phyloP scores from a whole-genome alignment of 2,888 invertebrate genomes.

The Osmoderma eremita region DNA sequence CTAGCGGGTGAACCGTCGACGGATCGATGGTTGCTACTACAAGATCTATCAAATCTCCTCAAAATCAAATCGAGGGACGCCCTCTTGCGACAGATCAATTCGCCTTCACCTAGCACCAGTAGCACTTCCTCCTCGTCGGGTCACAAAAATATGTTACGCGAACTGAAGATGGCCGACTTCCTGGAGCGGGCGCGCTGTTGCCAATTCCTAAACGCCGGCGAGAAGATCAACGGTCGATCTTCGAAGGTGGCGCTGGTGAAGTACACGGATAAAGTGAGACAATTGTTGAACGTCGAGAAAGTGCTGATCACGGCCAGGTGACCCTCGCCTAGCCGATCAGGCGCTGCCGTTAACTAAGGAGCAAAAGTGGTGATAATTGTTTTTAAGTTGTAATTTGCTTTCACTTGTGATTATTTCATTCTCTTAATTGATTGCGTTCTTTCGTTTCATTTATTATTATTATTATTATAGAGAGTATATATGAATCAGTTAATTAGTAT shows the following conservation, averaged over 20 bases:
- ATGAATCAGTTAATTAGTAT: neutral
- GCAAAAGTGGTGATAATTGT: constrained; percentile 45
- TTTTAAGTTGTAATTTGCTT: constrained; percentile 44
- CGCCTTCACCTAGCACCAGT: constrained; percentile 65
- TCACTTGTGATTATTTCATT: constrained; percentile 34
- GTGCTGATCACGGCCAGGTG: constrained; percentile 72
- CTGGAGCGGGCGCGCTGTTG: constrained; percentile 83
- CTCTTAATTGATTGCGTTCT: constrained; percentile 38
- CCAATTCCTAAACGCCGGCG: constrained; percentile 80
- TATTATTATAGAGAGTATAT: constrained; percentile 13
- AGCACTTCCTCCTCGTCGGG: constrained; percentile 31
- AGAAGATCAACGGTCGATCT: constrained; percentile 81
- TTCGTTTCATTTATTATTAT: constrained; percentile 32
- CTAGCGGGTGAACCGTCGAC: constrained; percentile 71
- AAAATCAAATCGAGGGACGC: constrained; percentile 86
- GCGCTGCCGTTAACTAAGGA: neutral
- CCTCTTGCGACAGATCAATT: constrained; percentile 77
- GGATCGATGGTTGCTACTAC: constrained; percentile 83
- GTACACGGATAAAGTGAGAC: constrained; percentile 85
- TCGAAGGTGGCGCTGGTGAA: constrained; percentile 84
- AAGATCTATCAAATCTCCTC: constrained; percentile 79
- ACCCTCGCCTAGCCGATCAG: constrained; percentile 55
- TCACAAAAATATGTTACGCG: constrained; percentile 66
- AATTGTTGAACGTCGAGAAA: constrained; percentile 83
- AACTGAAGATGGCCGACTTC: constrained; percentile 83